These are phyloP conservation scores for Lichenostomus cassidix DNA, from an alignment of 2,113 vertebrate genomes.

Conservation along the genomic window DNA sequence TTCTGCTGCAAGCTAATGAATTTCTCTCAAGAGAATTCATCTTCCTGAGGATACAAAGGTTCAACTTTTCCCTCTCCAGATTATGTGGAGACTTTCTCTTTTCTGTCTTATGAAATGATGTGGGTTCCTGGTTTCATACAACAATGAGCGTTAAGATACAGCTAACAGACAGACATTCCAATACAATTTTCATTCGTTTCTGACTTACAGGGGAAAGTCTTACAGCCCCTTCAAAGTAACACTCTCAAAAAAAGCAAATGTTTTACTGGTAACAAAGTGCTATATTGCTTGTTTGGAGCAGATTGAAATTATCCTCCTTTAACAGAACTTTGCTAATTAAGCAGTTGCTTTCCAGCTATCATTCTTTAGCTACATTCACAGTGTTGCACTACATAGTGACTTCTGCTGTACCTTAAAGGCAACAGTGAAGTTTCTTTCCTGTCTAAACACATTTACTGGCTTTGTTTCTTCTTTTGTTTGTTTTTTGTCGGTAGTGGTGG, in stretches of 20 bases:
- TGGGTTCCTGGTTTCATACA: neutral
- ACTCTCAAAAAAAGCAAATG: neutral
- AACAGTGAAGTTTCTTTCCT: neutral
- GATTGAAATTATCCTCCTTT: neutral
- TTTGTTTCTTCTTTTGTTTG: neutral
- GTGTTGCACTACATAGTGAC: neutral
- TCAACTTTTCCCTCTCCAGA: neutral
- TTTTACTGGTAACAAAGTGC: neutral
- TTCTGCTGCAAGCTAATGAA: neutral
- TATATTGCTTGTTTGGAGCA: neutral
- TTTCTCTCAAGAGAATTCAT: neutral
- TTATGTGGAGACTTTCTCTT: neutral
- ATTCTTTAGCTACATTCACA: neutral
- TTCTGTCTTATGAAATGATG: neutral
- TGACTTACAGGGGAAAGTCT: neutral
- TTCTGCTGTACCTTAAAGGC: neutral
- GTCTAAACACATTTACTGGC: neutral
- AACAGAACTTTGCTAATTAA: neutral
- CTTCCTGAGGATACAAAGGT: neutral
- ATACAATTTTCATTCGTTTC: neutral
- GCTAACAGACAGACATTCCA: neutral
- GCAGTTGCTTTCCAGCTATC: neutral
- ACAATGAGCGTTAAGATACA: neutral
- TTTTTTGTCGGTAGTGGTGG: neutral
- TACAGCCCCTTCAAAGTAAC: neutral